Evolutionary conservation across 1,140 invertebrate species (phyloP).

Genomic region (Trichonephila clavipes): DNA sequence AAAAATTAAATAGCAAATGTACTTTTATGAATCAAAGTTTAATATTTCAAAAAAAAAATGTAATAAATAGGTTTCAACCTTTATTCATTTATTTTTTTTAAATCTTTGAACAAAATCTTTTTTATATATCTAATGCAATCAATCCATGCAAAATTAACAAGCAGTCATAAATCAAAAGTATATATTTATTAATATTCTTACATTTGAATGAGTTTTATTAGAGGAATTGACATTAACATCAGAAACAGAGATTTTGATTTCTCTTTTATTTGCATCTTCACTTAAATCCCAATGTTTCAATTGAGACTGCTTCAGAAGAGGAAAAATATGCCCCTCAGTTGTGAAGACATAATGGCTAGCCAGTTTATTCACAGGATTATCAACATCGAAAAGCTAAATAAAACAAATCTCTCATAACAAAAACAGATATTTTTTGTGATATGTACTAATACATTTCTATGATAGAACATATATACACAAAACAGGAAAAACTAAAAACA

Average conservation of each 20-base stretch:
- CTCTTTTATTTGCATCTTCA: background rate
- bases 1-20: too few relatives aligned
- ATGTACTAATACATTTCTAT: background rate
- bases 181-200: constrained; percentile 1
- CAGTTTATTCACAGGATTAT: constrained; percentile 85
- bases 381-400: constrained; percentile 86
- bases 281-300: constrained; percentile 79
- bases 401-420: constrained; percentile 5
- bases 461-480: too few relatives aligned
- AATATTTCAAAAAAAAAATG: too few relatives aligned
- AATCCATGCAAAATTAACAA: background rate
- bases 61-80: too few relatives aligned
- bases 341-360: constrained; percentile 85
- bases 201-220: constrained; percentile 69
- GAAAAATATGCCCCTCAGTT: constrained; percentile 87
- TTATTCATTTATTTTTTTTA: background rate
- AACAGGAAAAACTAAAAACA: too few relatives aligned
- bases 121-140: background rate
- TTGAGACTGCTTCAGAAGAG: constrained; percentile 82
- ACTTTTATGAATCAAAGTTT: too few relatives aligned
- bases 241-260: constrained; percentile 28
- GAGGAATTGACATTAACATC: constrained; percentile 29
- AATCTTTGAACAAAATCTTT: background rate
- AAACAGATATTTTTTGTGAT: background rate
- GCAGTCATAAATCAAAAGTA: background rate